Evolutionary conservation across 2,113 vertebrate species (phyloP).

Genomic region (Urocolius indicus): DNA sequence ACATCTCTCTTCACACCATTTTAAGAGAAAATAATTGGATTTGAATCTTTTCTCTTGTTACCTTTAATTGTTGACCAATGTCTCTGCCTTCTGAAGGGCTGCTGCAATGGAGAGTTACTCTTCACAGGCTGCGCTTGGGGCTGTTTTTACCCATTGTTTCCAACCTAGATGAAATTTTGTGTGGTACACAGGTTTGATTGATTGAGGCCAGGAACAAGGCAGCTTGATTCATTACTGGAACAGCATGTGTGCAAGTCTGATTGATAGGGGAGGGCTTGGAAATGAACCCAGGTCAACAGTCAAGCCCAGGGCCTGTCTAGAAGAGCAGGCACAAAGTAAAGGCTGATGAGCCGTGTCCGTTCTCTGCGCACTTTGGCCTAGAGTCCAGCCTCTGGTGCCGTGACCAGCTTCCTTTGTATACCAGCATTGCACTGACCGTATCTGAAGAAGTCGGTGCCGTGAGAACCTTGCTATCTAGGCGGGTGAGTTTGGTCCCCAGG

Average conservation of each 20-base stretch:
- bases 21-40: not conserved
- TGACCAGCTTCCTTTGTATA: not conserved
- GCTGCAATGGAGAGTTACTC: not conserved
- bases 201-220: constrained; percentile 19
- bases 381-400: not conserved
- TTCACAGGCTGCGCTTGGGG: not conserved
- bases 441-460: not conserved
- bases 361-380: not conserved
- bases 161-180: not conserved
- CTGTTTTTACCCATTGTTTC: not conserved
- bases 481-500: not conserved
- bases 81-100: not conserved
- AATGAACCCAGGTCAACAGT: constrained; percentile 5
- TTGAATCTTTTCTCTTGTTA: not conserved
- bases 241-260: not conserved
- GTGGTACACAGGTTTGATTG: constrained; percentile 1
- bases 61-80: not conserved
- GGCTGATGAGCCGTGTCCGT: fast-evolving
- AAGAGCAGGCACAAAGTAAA: constrained; percentile 4
- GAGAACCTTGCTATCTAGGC: fast-evolving
- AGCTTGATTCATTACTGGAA: constrained; percentile 31
- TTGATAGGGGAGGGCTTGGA: constrained; percentile 19
- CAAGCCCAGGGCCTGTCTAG: not conserved
- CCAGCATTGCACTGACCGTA: fast-evolving
- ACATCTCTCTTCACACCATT: not conserved